Conservation (phyloP, 2,888 invertebrate genomes). For the Isotomurus palustris region DNA sequence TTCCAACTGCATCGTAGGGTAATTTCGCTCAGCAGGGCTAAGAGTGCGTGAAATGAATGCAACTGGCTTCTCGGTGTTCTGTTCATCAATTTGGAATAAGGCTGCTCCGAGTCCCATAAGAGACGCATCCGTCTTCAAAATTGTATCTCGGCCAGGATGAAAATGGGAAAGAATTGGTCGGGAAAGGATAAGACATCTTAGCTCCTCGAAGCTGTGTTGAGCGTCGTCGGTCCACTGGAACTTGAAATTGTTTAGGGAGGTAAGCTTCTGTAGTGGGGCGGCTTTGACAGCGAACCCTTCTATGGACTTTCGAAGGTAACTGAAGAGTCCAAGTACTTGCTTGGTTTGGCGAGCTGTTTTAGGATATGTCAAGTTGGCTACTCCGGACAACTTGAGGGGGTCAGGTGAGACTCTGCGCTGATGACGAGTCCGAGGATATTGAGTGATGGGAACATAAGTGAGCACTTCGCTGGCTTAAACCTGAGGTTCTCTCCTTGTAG, state of each 20-base stretch:
- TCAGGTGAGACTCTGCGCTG: neutral
- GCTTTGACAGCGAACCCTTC: neutral
- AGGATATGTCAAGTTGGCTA: neutral
- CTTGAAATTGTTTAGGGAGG: neutral
- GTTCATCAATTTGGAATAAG: neutral
- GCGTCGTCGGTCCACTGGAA: neutral
- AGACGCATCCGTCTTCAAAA: neutral
- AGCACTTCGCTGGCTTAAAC: neutral
- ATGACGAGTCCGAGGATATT: too few relatives aligned
- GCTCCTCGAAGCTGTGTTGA: neutral
- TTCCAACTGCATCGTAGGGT: neutral
- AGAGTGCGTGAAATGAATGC: conserved; percentile 2
- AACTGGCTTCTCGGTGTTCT: neutral
- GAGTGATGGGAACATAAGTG: neutral
- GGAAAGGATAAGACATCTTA: too few relatives aligned
- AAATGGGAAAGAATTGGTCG: neutral
- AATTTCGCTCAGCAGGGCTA: neutral
- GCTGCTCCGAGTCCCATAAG: neutral
- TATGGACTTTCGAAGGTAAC: neutral
- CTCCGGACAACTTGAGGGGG: neutral
- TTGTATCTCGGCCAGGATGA: neutral
- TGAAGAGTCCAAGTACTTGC: neutral
- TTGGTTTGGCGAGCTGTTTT: neutral
- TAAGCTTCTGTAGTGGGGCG: neutral
- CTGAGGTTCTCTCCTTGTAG: neutral